Evolutionary conservation across 30 jellyfish, hydroid and myxozoan genomes (phyloP).

Genomic region (Aurelia aurita complex sp. Pacific): DNA sequence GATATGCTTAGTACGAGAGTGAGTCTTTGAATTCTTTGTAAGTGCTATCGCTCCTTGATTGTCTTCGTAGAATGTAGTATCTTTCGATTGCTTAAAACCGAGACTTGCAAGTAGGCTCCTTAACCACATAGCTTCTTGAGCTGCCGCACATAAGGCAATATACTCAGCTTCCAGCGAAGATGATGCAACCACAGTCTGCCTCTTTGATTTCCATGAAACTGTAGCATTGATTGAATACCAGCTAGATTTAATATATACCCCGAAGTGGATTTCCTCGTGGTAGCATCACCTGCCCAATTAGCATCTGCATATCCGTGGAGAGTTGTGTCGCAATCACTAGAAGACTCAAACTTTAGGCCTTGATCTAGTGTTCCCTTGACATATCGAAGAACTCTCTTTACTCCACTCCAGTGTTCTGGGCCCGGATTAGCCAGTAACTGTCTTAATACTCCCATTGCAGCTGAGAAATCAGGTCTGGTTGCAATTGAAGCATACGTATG

Average conservation of each 20-base stretch:
- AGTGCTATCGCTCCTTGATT: conserved; percentile 57
- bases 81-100: conserved; percentile 10
- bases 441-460: no score
- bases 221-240: background rate
- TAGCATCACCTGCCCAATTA: conserved; percentile 45
- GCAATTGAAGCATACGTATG: conserved; percentile 52
- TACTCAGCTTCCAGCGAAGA: conserved; percentile 65
- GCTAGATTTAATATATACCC: no score
- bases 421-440: no score
- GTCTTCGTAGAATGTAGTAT: background rate
- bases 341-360: conserved; percentile 4
- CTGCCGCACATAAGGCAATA: conserved; percentile 44
- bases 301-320: conserved; percentile 41
- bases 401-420: no score
- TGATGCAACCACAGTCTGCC: conserved; percentile 23
- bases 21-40: no score
- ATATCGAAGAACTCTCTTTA: conserved; percentile 14
- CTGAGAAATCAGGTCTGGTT: conserved; percentile 27
- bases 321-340: background rate
- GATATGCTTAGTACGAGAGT: no score
- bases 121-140: conserved; percentile 58
- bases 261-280: background rate
- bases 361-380: conserved; percentile 23
- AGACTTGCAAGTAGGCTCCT: background rate
- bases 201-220: conserved; percentile 8